Conservation (phyloP, 2,797 vertebrate species). For the Clarias platycephalus region DNA sequence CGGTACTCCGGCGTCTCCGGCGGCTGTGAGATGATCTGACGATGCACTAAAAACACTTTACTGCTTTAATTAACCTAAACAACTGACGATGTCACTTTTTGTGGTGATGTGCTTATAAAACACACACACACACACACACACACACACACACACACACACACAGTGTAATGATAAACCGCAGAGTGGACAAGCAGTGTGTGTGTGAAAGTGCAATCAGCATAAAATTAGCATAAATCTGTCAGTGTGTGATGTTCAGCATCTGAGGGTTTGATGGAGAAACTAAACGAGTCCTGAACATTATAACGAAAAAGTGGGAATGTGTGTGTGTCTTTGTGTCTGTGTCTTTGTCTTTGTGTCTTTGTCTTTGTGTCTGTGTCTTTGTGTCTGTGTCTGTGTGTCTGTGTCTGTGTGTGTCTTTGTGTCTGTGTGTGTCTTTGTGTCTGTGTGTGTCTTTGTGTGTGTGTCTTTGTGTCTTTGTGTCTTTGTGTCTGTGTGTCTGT, state of each 20-base stretch:
- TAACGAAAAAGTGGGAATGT: not conserved
- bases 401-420: too few species aligned
- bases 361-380: too few species aligned
- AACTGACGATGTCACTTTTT: not conserved
- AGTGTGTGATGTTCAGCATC: not conserved
- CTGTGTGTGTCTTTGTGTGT: too few species aligned
- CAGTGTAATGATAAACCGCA: not conserved
- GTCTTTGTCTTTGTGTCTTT: too few species aligned
- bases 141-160: too few species aligned
- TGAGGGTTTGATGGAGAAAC: constrained; percentile 1
- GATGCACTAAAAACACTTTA: not conserved
- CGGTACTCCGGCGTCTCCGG: not conserved
- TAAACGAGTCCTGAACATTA: not conserved
- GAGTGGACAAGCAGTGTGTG: not conserved
- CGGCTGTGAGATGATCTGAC: not conserved
- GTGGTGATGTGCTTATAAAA: not conserved
- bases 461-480: not conserved
- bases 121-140: too few species aligned
- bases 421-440: too few species aligned
- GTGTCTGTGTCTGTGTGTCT: too few species aligned
- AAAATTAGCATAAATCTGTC: not conserved
- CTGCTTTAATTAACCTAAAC: not conserved
- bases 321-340: too few species aligned
- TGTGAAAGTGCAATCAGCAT: not conserved
- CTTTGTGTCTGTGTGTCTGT: not conserved